phyloP scores from a whole-genome alignment of 2,113 vertebrate species.

The Neomonachus schauinslandi region DNA sequence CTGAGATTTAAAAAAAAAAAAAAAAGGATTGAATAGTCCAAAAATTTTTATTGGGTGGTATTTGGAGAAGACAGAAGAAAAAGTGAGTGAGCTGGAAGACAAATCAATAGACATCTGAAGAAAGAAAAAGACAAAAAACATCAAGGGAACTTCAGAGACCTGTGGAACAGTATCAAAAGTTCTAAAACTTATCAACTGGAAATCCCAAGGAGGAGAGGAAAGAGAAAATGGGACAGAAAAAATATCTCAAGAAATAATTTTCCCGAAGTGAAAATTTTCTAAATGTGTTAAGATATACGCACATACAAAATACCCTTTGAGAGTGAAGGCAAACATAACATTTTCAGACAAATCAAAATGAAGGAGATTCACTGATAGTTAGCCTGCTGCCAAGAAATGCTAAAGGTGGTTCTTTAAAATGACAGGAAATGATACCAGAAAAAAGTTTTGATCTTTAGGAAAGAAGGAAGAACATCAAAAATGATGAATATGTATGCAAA shows the following conservation, averaged over 20 bases:
- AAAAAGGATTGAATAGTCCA: too few relatives aligned
- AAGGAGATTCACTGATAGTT: not conserved
- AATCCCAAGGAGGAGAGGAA: not conserved
- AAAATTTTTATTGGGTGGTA: not conserved
- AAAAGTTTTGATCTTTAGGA: not conserved
- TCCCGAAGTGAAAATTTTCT: not conserved
- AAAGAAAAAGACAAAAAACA: not conserved
- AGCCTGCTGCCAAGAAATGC: not conserved
- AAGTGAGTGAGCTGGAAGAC: not conserved
- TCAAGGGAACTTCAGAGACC: not conserved
- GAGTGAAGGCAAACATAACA: not conserved
- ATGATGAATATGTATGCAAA: not conserved
- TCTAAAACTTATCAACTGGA: not conserved
- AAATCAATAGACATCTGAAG: not conserved
- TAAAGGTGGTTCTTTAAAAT: not conserved
- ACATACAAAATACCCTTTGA: not conserved
- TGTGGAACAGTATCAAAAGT: not conserved
- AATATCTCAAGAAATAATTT: not conserved
- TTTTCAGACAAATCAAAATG: not conserved
- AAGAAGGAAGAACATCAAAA: not conserved
- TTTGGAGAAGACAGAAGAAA: not conserved
- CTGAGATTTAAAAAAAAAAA: not conserved
- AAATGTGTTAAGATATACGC: not conserved
- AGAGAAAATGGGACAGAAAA: not conserved
- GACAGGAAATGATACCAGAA: not conserved